A percentile compares a stretch with the other conserved stretches of the same genome.
Conservation (phyloP, 2,113 vertebrate genomes). For the Campylomormyrus tamandua region DNA sequence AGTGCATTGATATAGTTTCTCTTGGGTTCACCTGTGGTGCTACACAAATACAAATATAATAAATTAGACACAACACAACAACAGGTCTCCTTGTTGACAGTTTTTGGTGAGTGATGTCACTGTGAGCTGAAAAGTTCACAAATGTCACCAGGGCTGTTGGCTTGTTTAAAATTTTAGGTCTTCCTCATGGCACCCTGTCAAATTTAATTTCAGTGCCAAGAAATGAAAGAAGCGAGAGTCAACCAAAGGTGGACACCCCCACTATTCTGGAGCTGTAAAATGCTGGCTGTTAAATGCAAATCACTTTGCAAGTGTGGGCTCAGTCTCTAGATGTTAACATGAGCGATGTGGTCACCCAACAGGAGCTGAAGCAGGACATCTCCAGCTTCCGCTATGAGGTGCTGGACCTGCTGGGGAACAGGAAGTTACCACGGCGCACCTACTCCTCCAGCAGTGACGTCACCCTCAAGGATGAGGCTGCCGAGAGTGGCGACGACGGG, state of each 20-base stretch:
- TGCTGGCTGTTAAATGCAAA: neutral
- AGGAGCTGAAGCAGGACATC: constrained; percentile 86
- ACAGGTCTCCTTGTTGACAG: neutral
- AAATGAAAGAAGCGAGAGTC: neutral
- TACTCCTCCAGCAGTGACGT: constrained; percentile 78
- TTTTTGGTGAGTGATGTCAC: neutral
- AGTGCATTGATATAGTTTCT: neutral
- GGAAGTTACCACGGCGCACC: constrained; percentile 72
- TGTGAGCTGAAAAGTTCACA: neutral
- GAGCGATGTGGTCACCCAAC: neutral
- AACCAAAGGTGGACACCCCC: neutral
- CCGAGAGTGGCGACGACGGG: constrained; percentile 49
- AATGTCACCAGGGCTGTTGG: neutral
- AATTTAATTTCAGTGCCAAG: neutral
- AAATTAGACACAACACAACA: neutral
- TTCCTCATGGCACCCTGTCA: neutral
- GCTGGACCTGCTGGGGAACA: constrained; percentile 77
- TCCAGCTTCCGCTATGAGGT: constrained; percentile 85
- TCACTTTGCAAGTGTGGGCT: neutral
- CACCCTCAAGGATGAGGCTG: constrained; percentile 67
- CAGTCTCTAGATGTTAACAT: neutral
- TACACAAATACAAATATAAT: neutral
- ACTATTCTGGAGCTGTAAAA: neutral
- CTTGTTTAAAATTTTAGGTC: neutral
- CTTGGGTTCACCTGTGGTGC: neutral